These are phyloP conservation scores for Aphidius gifuensis DNA, from an alignment of 1,140 invertebrate species.

Conservation along the genomic window DNA sequence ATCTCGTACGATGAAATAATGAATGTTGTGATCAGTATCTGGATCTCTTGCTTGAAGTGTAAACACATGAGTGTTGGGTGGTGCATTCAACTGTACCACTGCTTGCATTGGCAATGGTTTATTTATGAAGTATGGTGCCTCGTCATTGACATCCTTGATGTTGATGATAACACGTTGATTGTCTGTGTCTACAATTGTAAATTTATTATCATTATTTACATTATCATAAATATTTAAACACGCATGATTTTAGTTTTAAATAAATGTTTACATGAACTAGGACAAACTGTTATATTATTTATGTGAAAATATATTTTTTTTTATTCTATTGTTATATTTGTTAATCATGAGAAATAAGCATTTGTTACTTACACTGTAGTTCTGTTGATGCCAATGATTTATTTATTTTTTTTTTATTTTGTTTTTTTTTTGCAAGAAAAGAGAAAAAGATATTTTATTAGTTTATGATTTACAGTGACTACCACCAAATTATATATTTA, in stretches of 20 bases:
- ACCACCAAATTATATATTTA: neutral
- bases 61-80: conserved; percentile 92
- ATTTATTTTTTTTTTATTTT: neutral
- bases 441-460: conserved; percentile 16
- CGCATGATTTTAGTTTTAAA: too few relatives aligned
- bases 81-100: conserved; percentile 90
- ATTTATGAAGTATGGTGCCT: conserved; percentile 94
- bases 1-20: conserved; percentile 92
- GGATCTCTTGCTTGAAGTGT: conserved; percentile 92
- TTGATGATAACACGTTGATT: conserved; percentile 93
- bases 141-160: conserved; percentile 94
- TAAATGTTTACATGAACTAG: too few relatives aligned
- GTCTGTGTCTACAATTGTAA: conserved; percentile 75
- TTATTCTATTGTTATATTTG: neutral
- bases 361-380: conserved; percentile 44
- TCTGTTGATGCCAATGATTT: conserved; percentile 39
- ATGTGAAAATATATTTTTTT: neutral
- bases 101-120: conserved; percentile 93
- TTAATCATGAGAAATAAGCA: conserved; percentile 3
- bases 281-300: too few relatives aligned
- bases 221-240: too few relatives aligned
- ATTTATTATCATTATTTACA: neutral
- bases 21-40: conserved; percentile 91
- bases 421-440: conserved; percentile 7
- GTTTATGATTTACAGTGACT: conserved; percentile 7